These are phyloP conservation scores for Troilus luridus DNA, from an alignment of 2,888 invertebrate species.

Conservation along the genomic window DNA sequence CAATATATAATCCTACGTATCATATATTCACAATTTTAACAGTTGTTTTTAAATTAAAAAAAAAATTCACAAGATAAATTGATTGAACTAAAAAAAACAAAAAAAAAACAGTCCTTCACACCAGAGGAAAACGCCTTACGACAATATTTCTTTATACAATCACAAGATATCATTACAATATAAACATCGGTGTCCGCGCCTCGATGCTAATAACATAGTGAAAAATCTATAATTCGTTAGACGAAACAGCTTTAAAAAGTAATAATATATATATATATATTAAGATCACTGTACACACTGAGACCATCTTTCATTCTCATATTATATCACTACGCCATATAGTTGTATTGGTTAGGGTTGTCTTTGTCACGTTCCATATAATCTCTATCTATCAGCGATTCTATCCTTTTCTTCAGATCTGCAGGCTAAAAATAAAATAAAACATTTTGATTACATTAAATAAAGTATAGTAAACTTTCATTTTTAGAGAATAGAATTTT, in stretches of 20 bases:
- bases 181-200: conserved; percentile 51
- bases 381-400: conserved; percentile 98
- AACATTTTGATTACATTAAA: background rate
- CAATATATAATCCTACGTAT: conserved; percentile 54
- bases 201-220: conserved; percentile 51
- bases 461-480: background rate
- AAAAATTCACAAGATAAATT: conserved; percentile 50
- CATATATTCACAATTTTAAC: conserved; percentile 53
- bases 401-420: conserved; percentile 98
- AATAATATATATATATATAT: conserved; percentile 58
- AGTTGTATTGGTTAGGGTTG: conserved; percentile 98
- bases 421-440: conserved; percentile 80
- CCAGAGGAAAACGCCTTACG: conserved; percentile 46
- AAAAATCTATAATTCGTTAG: conserved; percentile 50
- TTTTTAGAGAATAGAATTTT: too few species aligned
- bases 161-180: conserved; percentile 51
- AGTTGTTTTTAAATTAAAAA: conserved; percentile 50
- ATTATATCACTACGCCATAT: conserved; percentile 86
- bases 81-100: conserved; percentile 4
- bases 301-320: conserved; percentile 52
- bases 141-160: conserved; percentile 53
- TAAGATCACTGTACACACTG: conserved; percentile 60
- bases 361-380: conserved; percentile 99
- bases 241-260: conserved; percentile 60
- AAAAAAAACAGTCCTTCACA: conserved; percentile 52